Evolutionary conservation across 2,797 vertebrate species (phyloP), one percentile per base, ranked within the genome.

Genomic region (Ambastaia sidthimunki): DNA sequence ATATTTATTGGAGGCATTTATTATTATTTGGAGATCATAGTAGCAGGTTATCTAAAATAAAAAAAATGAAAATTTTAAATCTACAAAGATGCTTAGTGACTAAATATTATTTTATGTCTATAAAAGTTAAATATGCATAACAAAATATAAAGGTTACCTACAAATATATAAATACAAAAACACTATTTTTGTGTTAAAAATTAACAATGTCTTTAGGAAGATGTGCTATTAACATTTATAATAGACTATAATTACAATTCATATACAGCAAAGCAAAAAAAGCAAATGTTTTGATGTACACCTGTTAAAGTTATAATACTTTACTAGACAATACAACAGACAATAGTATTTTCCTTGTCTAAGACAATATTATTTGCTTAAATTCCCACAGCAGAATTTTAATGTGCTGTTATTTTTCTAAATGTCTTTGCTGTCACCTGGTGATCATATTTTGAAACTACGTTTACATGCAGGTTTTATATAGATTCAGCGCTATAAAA

Each of bases 381-480:
- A 48, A 48, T n/a, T 48, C 19, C 10, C 21, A 34, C 10, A 19
- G 52, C 7, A 25, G 6, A 47, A 44, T 16, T 48, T 11, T 44
- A 73, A 55, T 34, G 0, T 67, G 10, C 21, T 0, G 7, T 19
- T 48, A 6, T 59, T n/a, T 3, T 15, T 16, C 28, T 69, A 31
- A 76, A 68, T 13, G 18, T 12, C 75, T 70, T 55, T 88, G 82
- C 71, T 82, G 88, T 87, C 91, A 18, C 73, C 90, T 87, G 48
- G 84, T 89, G 91, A 86, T 74, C 21, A 62, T 3, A 28, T 7
- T 31, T 6, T 62, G 13, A 62, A 28, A 10, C 9, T 44, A 44
- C 41, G 41, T 44, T 1, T 44, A 11, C 41, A 11, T 44, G 41
- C 10, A 11, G 41, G 41, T 10, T 44, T 44, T 44, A 44, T 44